Conservation (phyloP, 2,888 invertebrate genomes). For the Acleris sparsana region DNA sequence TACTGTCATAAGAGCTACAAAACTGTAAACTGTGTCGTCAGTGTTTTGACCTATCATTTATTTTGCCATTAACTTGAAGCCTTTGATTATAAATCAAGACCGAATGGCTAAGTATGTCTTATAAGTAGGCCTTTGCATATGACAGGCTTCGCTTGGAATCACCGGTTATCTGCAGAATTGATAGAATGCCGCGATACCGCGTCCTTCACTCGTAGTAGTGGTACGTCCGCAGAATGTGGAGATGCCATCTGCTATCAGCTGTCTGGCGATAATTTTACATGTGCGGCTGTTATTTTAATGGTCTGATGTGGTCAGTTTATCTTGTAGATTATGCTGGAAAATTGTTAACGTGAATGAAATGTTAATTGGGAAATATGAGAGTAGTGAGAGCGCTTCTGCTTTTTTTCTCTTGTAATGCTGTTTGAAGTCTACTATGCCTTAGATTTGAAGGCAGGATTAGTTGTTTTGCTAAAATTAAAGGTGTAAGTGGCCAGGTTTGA, state of each 20-base stretch:
- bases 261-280: conserved; percentile 62
- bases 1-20: background rate
- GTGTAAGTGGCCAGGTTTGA: too few relatives aligned
- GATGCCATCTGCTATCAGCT: conserved; percentile 62
- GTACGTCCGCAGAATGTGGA: conserved; percentile 54
- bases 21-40: background rate
- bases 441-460: too few relatives aligned
- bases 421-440: too few relatives aligned
- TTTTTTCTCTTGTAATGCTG: too few relatives aligned
- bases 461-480: too few relatives aligned
- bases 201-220: conserved; percentile 58
- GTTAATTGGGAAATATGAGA: background rate
- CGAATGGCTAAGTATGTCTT: conserved; percentile 1
- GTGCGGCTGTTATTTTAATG: conserved; percentile 39
- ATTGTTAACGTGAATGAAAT: background rate
- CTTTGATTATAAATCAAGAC: background rate
- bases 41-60: background rate
- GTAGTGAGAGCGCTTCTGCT: too few relatives aligned
- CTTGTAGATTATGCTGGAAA: background rate
- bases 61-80: background rate
- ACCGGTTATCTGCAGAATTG: conserved; percentile 44
- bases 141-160: conserved; percentile 37
- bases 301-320: conserved; percentile 10
- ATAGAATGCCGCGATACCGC: conserved; percentile 52
- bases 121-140: conserved; percentile 1